Evolutionary conservation across 2,113 vertebrate genomes (phyloP), one percentile per base, ranked within the genome.

Genomic region (Smithornis capensis): DNA sequence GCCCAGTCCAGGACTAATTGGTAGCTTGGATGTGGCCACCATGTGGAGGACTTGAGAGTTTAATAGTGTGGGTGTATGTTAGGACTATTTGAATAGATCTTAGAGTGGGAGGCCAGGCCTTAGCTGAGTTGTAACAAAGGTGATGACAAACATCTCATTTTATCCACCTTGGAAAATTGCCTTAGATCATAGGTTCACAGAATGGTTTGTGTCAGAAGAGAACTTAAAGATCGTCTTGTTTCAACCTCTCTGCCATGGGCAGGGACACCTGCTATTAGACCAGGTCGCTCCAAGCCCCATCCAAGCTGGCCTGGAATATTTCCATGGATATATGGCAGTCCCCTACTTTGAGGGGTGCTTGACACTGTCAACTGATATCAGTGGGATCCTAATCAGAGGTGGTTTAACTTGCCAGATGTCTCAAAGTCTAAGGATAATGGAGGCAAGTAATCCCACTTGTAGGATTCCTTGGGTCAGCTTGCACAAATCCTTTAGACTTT

Each of bases 91-190:
- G 21, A 37, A 31, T 42, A 40, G 14, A 2, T 56, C 52, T 40
- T 9, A 52, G 56, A 21, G 8, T 11, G 82, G 35, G 18, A 86
- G 35, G 15, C 28, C 23, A 56, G 47, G 7, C 14, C 28, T 82
- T n/a, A 35, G 23, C 2, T 80, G 35, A 90, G 37, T 29, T 42
- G 35, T 19, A n/a, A 44, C 10, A 53, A 28, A 40, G 28, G 7
- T 11, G 21, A 33, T 40, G 42, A 40, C 7, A 77, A 70, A 55
- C 1, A 24, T 23, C 38, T 71, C 4, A 12, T 84, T 55, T 45
- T 40, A 2, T 45, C 38, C 74, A 0, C 1, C 0, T 2, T 74
- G 27, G 21, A 22, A 12, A 7, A 7, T 45, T 78, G 5, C 3
- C 19, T 70, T 52, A 37, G 38, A 18, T 60, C 33, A 59, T 13